Conservation (phyloP, 2,797 vertebrate genomes). For the Craterocephalus amniculus region DNA sequence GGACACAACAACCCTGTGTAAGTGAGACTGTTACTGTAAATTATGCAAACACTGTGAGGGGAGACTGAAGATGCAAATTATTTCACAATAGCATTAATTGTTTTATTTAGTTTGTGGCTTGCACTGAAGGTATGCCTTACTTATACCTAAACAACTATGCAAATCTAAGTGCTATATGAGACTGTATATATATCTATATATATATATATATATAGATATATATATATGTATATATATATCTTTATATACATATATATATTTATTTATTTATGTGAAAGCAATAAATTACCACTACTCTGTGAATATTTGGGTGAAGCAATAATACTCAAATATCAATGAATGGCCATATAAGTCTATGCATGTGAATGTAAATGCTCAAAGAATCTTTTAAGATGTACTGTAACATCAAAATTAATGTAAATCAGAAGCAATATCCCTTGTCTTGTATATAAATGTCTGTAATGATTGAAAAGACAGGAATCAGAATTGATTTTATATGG, state of each 20-base stretch:
- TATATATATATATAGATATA: no score
- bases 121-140: slow-evolving; percentile 52
- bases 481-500: slow-evolving; percentile 1
- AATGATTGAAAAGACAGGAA: no score
- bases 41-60: slow-evolving; percentile 1
- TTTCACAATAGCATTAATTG: slow-evolving; percentile 17
- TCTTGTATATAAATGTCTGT: background rate
- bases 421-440: slow-evolving; percentile 55
- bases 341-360: slow-evolving; percentile 39
- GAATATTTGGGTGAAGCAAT: slow-evolving; percentile 44
- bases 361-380: slow-evolving; percentile 34
- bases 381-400: slow-evolving; percentile 26
- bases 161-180: slow-evolving; percentile 35
- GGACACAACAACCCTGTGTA: slow-evolving; percentile 89
- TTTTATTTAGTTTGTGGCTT: slow-evolving; percentile 20
- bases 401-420: slow-evolving; percentile 36
- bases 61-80: background rate
- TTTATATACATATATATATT: no score
- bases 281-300: slow-evolving; percentile 24
- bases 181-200: no score
- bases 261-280: slow-evolving; percentile 24
- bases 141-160: slow-evolving; percentile 66
- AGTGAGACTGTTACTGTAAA: slow-evolving; percentile 73
- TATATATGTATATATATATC: no score
- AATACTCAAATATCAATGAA: slow-evolving; percentile 41